phyloP scores from a whole-genome alignment of 2,888 invertebrate species.

The Leuctra nigra region DNA sequence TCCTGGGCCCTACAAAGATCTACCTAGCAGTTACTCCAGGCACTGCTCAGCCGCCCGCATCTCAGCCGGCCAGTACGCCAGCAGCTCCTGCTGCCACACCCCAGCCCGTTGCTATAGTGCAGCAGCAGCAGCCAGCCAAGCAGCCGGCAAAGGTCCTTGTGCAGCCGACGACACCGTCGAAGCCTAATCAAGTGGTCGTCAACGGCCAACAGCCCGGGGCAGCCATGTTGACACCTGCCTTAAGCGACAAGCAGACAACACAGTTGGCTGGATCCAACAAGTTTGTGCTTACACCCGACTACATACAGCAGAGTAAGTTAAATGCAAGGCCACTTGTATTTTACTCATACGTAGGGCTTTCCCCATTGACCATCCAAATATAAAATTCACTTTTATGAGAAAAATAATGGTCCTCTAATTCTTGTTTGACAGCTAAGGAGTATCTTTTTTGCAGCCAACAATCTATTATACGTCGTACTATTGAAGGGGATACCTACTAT shows the following conservation, averaged over 20 bases:
- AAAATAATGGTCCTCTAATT: too few species aligned
- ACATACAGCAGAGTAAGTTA: slow-evolving; percentile 86
- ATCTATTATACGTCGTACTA: too few species aligned
- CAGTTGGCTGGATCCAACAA: slow-evolving; percentile 41
- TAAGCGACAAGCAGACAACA: slow-evolving; percentile 6
- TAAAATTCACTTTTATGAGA: too few species aligned
- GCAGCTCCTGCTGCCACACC: slow-evolving; percentile 34
- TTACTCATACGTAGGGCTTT: too few species aligned
- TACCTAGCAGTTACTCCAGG: slow-evolving; percentile 80
- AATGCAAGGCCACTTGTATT: too few species aligned
- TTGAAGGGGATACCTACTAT: too few species aligned
- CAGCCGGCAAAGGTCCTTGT: slow-evolving; percentile 27
- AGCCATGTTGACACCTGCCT: background rate
- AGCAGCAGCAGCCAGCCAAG: slow-evolving; percentile 29
- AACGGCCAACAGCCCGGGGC: slow-evolving; percentile 41
- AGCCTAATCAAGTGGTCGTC: slow-evolving; percentile 21
- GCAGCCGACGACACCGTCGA: slow-evolving; percentile 31
- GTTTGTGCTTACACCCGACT: slow-evolving; percentile 86
- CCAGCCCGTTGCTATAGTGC: slow-evolving; percentile 39
- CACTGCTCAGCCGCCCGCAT: slow-evolving; percentile 30
- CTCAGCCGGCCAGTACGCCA: slow-evolving; percentile 30
- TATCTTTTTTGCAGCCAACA: too few species aligned
- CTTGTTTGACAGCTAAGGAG: too few species aligned
- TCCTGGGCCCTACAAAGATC: slow-evolving; percentile 78
- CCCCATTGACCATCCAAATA: too few species aligned